Base-by-base conservation (phyloP, 2,797 vertebrate species). In the Knipowitschia caucasica region DNA sequence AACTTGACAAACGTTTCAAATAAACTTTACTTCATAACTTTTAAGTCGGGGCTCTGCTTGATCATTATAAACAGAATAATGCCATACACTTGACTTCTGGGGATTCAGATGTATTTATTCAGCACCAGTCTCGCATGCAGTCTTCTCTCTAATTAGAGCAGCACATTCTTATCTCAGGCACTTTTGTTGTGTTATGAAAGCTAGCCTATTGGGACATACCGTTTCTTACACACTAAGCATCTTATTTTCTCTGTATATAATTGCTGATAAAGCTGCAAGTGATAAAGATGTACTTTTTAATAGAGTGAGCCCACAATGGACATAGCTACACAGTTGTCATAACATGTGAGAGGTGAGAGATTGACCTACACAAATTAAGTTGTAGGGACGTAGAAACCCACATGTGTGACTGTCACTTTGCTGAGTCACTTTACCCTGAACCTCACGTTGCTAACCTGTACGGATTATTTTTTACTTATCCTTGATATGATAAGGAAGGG, bases 201-300 rank as follows among this genome's bases (percentile, higher is more conserved):
- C 59, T 47, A 46, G 62, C 72, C 79, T 70, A 64, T 44, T 83
- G 81, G 81, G 78, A 82, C 55, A 9, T 56, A 34, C 47, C 36
- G 65, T 77, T 84, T 82, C 63, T 82, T 72, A 79, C 67, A 62
- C 63, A 74, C 65, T 81, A 84, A 84, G 81, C 80, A 59, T 74
- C 77, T 82, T 83, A 77, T 77, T 79, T 79, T 70, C 69, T 71
- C 65, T 20, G 62, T 79, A 80, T 79, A 72, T 79, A 61, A 38
- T 68, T 59, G 64, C 71, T 72, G 73, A 83, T 82, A 80, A 45
- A 71, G 69, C 70, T 68, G 77, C 68, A 69, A 62, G 69, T 69
- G 55, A 69, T 77, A 58, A 64, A 63, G 70, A 75, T 67, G 71
- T 62, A 77, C 58, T 78, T 53, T 50, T 27, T 61, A 35, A 50